Conservation (phyloP, 2,797 vertebrate species). For the Aldrovandia affinis region DNA sequence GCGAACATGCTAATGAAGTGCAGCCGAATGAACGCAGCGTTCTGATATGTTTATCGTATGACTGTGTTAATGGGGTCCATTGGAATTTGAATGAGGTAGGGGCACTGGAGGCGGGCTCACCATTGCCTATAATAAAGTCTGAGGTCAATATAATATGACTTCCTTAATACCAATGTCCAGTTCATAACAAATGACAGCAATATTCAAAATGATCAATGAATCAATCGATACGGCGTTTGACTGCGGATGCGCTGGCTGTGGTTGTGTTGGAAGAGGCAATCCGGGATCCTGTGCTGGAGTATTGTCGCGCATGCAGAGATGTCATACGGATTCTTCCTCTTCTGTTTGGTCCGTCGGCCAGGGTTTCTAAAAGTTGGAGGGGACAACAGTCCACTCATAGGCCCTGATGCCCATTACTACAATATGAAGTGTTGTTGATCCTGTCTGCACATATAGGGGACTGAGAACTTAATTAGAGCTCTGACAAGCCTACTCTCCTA, state of each 20-base stretch:
- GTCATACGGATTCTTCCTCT: constrained; percentile 47
- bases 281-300: not conserved
- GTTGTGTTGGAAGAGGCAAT: not conserved
- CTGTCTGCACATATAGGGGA: constrained; percentile 90
- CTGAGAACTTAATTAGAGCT: constrained; percentile 98
- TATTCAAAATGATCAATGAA: not conserved
- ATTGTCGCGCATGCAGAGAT: not conserved
- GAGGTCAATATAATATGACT: not conserved
- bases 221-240: not conserved
- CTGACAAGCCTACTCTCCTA: constrained; percentile 94
- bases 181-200: not conserved
- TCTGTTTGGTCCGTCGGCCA: constrained; percentile 60
- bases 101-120: constrained; percentile 51
- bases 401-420: constrained; percentile 93
- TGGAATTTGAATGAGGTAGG: constrained; percentile 50
- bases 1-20: not conserved
- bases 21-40: not conserved
- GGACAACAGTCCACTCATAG: constrained; percentile 79
- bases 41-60: constrained; percentile 13
- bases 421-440: constrained; percentile 92
- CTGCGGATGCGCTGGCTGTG: not conserved
- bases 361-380: constrained; percentile 72
- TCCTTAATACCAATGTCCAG: not conserved
- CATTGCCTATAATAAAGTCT: not conserved
- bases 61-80: constrained; percentile 72